These are phyloP conservation scores for Sycophila texana DNA, from an alignment of 2,888 invertebrate species.

Conservation along the genomic window DNA sequence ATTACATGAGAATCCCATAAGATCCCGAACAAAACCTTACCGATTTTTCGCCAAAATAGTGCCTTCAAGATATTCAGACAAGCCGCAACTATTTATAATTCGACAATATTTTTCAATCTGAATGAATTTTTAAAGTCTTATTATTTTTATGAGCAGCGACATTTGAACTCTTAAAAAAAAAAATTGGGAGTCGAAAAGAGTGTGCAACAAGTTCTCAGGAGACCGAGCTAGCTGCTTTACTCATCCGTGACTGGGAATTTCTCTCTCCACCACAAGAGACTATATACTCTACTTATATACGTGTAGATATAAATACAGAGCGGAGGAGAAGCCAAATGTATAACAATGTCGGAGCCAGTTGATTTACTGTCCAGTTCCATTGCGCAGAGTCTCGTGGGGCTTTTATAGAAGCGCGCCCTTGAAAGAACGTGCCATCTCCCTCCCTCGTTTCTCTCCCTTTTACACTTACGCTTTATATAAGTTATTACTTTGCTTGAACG, in stretches of 20 bases:
- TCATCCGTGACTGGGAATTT: conserved; percentile 33
- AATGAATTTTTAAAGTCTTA: too few species aligned
- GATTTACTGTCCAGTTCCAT: conserved; percentile 46
- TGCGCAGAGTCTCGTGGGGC: not conserved
- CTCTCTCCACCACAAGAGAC: not conserved
- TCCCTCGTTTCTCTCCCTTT: conserved; percentile 21
- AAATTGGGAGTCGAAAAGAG: not conserved
- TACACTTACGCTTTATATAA: conserved; percentile 54
- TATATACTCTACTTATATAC: not conserved
- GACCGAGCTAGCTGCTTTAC: conserved; percentile 8
- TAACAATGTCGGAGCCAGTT: conserved; percentile 47
- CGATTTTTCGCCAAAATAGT: too few species aligned
- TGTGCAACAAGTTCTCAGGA: not conserved
- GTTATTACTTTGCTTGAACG: conserved; percentile 51
- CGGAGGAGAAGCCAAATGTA: conserved; percentile 49
- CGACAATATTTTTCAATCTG: too few species aligned
- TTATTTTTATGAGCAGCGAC: too few species aligned
- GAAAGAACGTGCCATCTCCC: conserved; percentile 22
- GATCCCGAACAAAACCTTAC: too few species aligned
- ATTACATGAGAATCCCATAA: too few species aligned
- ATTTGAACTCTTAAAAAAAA: too few species aligned
- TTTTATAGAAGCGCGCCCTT: conserved; percentile 46
- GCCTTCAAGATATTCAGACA: too few species aligned
- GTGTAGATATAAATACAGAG: not conserved
- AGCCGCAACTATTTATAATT: too few species aligned